phyloP scores from a whole-genome alignment of 2,797 vertebrate species.

The Neopelma chrysocephalum region DNA sequence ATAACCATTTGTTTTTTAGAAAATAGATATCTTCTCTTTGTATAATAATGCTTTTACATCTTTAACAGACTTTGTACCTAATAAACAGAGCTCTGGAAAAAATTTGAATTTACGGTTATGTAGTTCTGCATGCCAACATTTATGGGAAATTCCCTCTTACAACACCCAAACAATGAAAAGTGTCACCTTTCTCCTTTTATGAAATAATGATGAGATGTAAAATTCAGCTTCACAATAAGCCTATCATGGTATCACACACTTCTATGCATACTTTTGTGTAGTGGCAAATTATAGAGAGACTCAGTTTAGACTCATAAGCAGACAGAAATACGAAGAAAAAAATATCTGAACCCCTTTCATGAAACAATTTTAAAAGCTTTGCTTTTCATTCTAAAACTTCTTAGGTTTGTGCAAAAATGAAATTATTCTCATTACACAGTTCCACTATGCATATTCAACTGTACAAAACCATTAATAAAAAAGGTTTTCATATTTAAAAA shows the following conservation, averaged over 20 bases:
- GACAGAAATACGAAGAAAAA: not conserved
- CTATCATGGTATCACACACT: not conserved
- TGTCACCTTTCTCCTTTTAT: not conserved
- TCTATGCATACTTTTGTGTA: not conserved
- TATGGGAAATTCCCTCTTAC: not conserved
- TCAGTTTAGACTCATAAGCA: not conserved
- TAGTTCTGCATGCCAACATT: not conserved
- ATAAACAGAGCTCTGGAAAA: not conserved
- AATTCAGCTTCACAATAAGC: not conserved
- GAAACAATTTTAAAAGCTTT: not conserved
- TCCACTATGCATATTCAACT: not conserved
- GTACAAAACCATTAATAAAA: not conserved
- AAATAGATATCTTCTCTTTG: not conserved
- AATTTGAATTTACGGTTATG: not conserved
- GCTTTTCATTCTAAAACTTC: not conserved
- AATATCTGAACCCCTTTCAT: not conserved
- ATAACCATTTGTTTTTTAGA: not conserved
- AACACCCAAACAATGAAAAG: not conserved
- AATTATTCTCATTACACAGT: not conserved
- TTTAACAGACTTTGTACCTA: not conserved
- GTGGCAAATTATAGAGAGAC: not conserved
- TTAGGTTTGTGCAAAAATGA: not conserved
- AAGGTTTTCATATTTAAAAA: not conserved
- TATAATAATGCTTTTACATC: not conserved
- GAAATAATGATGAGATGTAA: not conserved